These are phyloP conservation scores for Stichodactyla mertensii DNA, from an alignment of 64 coral and sea anemone species.

Conservation along the genomic window DNA sequence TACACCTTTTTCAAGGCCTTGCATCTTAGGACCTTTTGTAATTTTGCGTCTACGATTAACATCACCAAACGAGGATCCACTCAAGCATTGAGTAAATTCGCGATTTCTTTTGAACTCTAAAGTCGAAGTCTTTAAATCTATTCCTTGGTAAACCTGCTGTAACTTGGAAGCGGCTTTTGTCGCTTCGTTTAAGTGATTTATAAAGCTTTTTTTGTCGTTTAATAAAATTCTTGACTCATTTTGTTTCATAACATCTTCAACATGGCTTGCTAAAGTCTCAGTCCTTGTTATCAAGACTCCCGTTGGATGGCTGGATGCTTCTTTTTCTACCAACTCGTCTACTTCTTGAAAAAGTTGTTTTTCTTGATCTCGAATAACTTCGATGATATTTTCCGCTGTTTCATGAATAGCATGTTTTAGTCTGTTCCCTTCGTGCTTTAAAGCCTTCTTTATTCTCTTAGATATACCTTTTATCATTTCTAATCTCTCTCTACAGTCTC, in stretches of 20 bases:
- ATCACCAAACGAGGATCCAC: conserved; percentile 48
- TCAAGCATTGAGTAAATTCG: conserved; percentile 63
- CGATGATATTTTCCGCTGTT: conserved; percentile 56
- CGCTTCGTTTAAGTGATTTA: conserved; percentile 60
- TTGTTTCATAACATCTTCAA: conserved; percentile 46
- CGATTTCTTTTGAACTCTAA: conserved; percentile 45
- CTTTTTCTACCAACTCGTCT: conserved; percentile 41
- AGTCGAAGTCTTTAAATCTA: conserved; percentile 27
- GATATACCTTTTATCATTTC: conserved; percentile 34
- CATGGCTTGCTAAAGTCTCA: conserved; percentile 31
- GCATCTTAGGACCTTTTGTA: conserved; percentile 24
- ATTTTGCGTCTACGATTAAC: conserved; percentile 15
- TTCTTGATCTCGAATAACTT: conserved; percentile 65
- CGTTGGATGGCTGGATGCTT: conserved; percentile 42
- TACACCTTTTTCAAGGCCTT: background rate
- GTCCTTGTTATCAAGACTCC: conserved; percentile 35
- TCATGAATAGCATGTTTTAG: conserved; percentile 59
- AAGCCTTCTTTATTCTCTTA: conserved; percentile 4
- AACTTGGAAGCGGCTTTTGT: conserved; percentile 38
- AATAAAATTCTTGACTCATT: conserved; percentile 37
- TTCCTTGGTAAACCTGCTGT: conserved; percentile 32
- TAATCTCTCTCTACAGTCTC: conserved; percentile 39
- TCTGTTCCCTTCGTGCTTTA: conserved; percentile 34
- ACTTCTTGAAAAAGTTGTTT: conserved; percentile 45
- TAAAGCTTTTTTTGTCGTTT: conserved; percentile 50